phyloP scores from a whole-genome alignment of 2,888 invertebrate species.

The Isoperla grammatica region DNA sequence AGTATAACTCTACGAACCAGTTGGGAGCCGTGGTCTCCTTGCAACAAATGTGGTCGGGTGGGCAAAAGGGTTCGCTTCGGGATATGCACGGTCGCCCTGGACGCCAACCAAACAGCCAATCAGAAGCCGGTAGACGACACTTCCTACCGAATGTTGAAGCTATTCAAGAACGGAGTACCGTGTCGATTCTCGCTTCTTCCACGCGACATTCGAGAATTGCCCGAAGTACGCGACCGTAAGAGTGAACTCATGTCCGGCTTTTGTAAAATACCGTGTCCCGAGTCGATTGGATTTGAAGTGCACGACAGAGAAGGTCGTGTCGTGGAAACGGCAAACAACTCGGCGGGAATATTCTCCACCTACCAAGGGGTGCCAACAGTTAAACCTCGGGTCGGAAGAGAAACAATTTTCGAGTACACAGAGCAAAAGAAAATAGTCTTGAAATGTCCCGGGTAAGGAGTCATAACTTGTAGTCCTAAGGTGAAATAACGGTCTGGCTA shows the following conservation, averaged over 20 bases:
- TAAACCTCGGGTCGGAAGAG: constrained; percentile 44
- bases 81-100: constrained; percentile 49
- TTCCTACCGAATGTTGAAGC: constrained; percentile 36
- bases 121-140: not conserved
- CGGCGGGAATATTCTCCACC: constrained; percentile 54
- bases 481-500: not conserved
- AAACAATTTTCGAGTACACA: constrained; percentile 41
- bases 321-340: constrained; percentile 55
- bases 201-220: constrained; percentile 41
- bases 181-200: constrained; percentile 54
- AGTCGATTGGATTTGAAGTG: constrained; percentile 48
- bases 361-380: constrained; percentile 47
- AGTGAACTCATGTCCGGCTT: constrained; percentile 52
- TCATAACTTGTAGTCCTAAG: not conserved
- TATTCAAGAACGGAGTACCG: constrained; percentile 52
- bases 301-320: constrained; percentile 49
- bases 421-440: constrained; percentile 42
- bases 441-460: constrained; percentile 48
- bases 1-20: constrained; percentile 47
- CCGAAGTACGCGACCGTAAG: constrained; percentile 43
- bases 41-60: constrained; percentile 54
- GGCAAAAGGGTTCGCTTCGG: constrained; percentile 56
- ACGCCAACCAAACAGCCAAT: not conserved
- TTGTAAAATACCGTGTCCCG: constrained; percentile 50
- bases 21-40: constrained; percentile 61